Conservation (phyloP, 2,113 vertebrate genomes). For the Dinomys branickii region DNA sequence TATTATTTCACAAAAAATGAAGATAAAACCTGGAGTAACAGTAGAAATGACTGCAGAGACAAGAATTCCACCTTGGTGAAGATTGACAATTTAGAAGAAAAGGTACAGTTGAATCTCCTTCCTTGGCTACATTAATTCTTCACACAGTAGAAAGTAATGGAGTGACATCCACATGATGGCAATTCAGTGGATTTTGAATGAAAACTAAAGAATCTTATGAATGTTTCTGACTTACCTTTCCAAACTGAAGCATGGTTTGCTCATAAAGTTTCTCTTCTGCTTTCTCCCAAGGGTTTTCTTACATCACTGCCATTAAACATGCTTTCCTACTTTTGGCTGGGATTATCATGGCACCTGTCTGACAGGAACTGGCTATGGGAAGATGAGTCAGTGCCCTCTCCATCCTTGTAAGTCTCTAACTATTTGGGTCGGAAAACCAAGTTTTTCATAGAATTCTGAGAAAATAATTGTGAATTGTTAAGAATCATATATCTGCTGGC, state of each 20-base stretch:
- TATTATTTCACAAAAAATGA: constrained; percentile 60
- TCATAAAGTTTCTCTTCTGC: neutral
- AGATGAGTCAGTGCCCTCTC: constrained; percentile 46
- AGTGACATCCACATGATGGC: neutral
- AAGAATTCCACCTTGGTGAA: constrained; percentile 65
- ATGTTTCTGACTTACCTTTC: neutral
- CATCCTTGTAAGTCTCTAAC: constrained; percentile 60
- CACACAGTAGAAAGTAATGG: neutral
- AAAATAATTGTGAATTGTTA: neutral
- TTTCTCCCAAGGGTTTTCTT: constrained; percentile 61
- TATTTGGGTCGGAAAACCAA: neutral
- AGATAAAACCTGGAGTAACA: constrained; percentile 64
- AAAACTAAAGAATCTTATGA: neutral
- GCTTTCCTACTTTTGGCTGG: constrained; percentile 69
- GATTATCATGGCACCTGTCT: constrained; percentile 58
- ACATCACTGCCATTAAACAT: neutral
- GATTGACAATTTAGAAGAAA: constrained; percentile 60
- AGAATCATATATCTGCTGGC: neutral
- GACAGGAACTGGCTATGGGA: constrained; percentile 63
- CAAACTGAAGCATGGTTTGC: neutral
- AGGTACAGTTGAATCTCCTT: constrained; percentile 36
- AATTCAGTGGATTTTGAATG: neutral
- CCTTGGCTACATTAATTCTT: neutral
- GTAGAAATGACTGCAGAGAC: constrained; percentile 53
- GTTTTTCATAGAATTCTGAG: neutral